Percentiles rank a stretch among this genome's conserved stretches.
Conservation (phyloP, 2,888 invertebrate species). For the Nebria salina region DNA sequence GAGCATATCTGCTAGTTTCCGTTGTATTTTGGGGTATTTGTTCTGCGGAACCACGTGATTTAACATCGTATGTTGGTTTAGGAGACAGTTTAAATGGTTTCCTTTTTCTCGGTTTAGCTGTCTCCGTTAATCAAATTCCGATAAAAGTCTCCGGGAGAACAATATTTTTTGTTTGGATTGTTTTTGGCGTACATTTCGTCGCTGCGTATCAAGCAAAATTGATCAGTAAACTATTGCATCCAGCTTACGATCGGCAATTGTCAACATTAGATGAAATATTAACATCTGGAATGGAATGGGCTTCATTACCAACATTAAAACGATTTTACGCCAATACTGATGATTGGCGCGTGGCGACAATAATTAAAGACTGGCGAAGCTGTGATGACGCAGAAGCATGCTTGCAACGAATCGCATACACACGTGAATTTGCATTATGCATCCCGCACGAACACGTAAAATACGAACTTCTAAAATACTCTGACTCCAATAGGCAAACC, state of each 20-base stretch:
- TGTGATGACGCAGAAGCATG: slow-evolving; percentile 25
- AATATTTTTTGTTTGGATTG: slow-evolving; percentile 6
- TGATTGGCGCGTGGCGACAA: slow-evolving; percentile 10
- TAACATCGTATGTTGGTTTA: neutral
- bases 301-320: slow-evolving; percentile 1
- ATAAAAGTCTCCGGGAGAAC: slow-evolving; percentile 6
- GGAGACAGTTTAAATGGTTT: neutral
- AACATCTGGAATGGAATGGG: slow-evolving; percentile 4
- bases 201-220: slow-evolving; percentile 52
- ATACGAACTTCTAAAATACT: slow-evolving; percentile 19
- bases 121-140: neutral
- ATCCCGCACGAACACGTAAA: neutral
- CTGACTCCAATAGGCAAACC: neutral
- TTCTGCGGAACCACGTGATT: neutral
- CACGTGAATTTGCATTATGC: slow-evolving; percentile 21
- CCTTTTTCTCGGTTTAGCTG: neutral
- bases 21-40: neutral
- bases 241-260: slow-evolving; percentile 17
- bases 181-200: slow-evolving; percentile 11
- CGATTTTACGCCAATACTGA: slow-evolving; percentile 16
- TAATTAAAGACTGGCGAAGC: neutral
- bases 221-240: neutral
- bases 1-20: slow-evolving; percentile 54
- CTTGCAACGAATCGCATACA: slow-evolving; percentile 20
- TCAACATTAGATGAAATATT: slow-evolving; percentile 21